Evolutionary conservation across 2,113 vertebrate species (phyloP), one percentile per base, ranked within the genome.

Genomic region (Tamias sibiricus): DNA sequence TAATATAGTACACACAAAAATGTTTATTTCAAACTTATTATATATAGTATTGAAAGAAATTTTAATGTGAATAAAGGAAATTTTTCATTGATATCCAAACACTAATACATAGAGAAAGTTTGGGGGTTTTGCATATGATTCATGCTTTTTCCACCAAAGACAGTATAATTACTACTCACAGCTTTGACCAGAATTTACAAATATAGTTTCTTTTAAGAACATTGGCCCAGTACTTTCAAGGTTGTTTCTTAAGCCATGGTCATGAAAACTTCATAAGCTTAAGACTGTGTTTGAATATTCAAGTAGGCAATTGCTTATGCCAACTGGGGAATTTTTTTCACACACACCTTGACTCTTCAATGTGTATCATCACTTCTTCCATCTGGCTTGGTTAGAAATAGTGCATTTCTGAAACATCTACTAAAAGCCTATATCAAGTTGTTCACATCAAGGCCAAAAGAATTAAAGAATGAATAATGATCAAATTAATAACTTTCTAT

Each of bases 221-320:
- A 74, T 62, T 49, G 81, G 26, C 13, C 28, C 14, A 89, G 22
- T 17, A 81, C 47, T 94, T 87, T 90, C 86, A 85, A 93, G 81
- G 68, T 79, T 88, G 59, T 83, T 89, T 80, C 19, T 69, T 82
- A 87, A 91, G n/a, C 40, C 8, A 37, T 49, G 42, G 83, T 91
- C 62, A 96, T 96, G 79, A 98, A 97, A 95, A 14, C 93, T 95
- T 16, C 44, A 91, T 93, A 75, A 88, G 47, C 8, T 62, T 94
- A 66, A 47, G 40, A 47, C 19, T 69, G 7, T 69, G 42, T 77
- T 97, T 97, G 72, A 93, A 92, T 95, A 88, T 92, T 96, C 82
- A 91, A 90, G 40, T 47, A 85, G 49, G 12, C 17, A 72, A 80
- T 57, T 85, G 8, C n/a, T 52, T 85, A 77, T 49, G 32, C 72